phyloP scores from a whole-genome alignment of 2,888 invertebrate species.

The Drosophila meridiana region DNA sequence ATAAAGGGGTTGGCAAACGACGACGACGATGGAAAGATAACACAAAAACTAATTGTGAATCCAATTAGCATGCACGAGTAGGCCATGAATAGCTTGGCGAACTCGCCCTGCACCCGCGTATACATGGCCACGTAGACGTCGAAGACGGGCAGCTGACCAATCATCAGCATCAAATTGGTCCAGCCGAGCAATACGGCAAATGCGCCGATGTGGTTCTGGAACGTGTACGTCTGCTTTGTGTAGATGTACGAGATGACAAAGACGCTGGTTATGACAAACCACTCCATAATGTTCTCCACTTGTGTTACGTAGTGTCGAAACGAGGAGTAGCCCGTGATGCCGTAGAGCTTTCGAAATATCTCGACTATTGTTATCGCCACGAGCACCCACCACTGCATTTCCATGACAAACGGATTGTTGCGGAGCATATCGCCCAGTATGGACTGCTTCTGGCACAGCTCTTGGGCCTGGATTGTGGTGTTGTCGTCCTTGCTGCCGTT shows the following conservation, averaged over 20 bases:
- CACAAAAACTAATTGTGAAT: slow-evolving; percentile 94
- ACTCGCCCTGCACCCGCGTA: slow-evolving; percentile 94
- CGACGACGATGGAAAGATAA: slow-evolving; percentile 93
- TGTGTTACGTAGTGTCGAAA: slow-evolving; percentile 93
- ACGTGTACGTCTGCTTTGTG: slow-evolving; percentile 91
- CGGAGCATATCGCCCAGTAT: slow-evolving; percentile 91
- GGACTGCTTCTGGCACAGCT: slow-evolving; percentile 91
- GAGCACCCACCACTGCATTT: slow-evolving; percentile 93
- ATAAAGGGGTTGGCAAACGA: slow-evolving; percentile 94
- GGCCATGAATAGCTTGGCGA: slow-evolving; percentile 93
- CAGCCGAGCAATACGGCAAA: slow-evolving; percentile 94
- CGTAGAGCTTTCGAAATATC: slow-evolving; percentile 92
- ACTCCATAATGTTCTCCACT: slow-evolving; percentile 94
- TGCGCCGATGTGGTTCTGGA: slow-evolving; percentile 95
- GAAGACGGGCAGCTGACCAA: slow-evolving; percentile 94
- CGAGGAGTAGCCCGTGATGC: slow-evolving; percentile 92
- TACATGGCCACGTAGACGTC: slow-evolving; percentile 97
- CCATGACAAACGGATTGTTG: slow-evolving; percentile 91
- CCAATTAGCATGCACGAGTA: slow-evolving; percentile 94
- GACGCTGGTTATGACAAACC: slow-evolving; percentile 94
- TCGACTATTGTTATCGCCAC: slow-evolving; percentile 92
- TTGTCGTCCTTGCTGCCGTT: slow-evolving; percentile 92
- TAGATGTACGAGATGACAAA: slow-evolving; percentile 93
- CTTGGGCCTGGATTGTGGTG: slow-evolving; percentile 89
- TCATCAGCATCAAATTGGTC: slow-evolving; percentile 96